Percentiles rank a stretch among this genome's conserved stretches.
phyloP scores from a whole-genome alignment of 1,140 invertebrate genomes.

The Armadillidium nasatum region DNA sequence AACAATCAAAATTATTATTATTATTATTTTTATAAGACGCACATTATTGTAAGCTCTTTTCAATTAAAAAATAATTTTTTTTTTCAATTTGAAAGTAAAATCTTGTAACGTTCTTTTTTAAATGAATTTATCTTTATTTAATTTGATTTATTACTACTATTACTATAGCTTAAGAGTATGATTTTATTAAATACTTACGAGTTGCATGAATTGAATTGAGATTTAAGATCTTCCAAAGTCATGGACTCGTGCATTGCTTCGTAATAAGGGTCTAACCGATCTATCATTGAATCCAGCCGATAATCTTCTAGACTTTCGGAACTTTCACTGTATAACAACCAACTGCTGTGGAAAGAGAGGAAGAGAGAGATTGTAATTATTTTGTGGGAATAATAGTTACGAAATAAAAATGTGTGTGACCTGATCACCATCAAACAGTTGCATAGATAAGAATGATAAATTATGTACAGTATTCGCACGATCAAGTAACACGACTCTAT shows the following conservation, averaged over 20 bases:
- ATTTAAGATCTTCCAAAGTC: conserved; percentile 67
- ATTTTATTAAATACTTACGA: conserved; percentile 55
- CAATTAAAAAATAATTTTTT: too few relatives aligned
- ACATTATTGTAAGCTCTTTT: too few relatives aligned
- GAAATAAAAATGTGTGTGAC: too few relatives aligned
- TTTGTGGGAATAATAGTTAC: too few relatives aligned
- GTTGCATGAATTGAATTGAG: conserved; percentile 67
- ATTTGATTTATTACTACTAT: not conserved
- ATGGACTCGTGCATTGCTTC: conserved; percentile 46
- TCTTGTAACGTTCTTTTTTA: too few relatives aligned
- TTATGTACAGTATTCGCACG: too few relatives aligned
- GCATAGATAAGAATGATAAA: too few relatives aligned
- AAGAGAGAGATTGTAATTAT: not conserved
- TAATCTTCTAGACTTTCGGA: conserved; percentile 19
- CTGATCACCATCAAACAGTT: too few relatives aligned
- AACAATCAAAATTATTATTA: conserved; percentile 28
- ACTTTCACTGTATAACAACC: conserved; percentile 33
- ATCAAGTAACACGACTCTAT: not conserved
- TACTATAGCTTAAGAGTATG: too few relatives aligned
- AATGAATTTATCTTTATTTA: too few relatives aligned
- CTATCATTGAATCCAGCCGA: conserved; percentile 36
- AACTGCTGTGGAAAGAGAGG: conserved; percentile 21
- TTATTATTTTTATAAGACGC: too few relatives aligned
- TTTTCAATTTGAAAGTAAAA: too few relatives aligned
- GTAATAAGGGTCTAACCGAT: conserved; percentile 23